Evolutionary conservation across 1,140 invertebrate species (phyloP).

Genomic region (Penaeus japonicus): DNA sequence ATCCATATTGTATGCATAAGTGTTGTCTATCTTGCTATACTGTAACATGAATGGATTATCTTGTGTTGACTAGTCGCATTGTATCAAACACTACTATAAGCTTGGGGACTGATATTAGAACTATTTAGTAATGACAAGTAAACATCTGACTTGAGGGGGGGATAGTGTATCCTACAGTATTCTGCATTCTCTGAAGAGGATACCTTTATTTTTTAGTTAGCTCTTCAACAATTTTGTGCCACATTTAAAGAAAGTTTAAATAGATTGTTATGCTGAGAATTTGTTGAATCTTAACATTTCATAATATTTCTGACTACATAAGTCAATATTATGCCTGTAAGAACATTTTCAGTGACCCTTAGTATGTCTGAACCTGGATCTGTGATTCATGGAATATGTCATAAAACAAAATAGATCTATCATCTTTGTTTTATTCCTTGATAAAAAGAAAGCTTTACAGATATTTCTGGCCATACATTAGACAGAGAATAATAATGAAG

Average conservation of each 20-base stretch:
- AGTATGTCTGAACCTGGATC: constrained; percentile 17
- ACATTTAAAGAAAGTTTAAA: background rate
- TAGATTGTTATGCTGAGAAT: background rate
- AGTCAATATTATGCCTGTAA: background rate
- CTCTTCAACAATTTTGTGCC: too few species aligned
- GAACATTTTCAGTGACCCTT: constrained; percentile 14
- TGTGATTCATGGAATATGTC: constrained; percentile 26
- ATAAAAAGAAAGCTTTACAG: too few species aligned
- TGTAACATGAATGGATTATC: constrained; percentile 35
- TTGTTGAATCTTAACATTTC: background rate
- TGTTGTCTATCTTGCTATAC: constrained; percentile 34
- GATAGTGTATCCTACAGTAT: too few species aligned
- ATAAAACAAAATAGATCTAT: constrained; percentile 13
- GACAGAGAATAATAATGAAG: too few species aligned
- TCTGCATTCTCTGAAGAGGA: too few species aligned
- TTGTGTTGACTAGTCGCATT: constrained; percentile 45
- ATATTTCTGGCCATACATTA: too few species aligned
- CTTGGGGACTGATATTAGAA: constrained; percentile 14
- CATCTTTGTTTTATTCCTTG: background rate
- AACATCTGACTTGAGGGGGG: background rate
- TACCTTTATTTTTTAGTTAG: too few species aligned
- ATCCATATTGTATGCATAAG: constrained; percentile 39
- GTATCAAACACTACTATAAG: constrained; percentile 26
- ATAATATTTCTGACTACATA: constrained; percentile 9
- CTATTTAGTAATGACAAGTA: background rate